phyloP scores from a whole-genome alignment of 2,113 vertebrate genomes.

The Podiceps cristatus region DNA sequence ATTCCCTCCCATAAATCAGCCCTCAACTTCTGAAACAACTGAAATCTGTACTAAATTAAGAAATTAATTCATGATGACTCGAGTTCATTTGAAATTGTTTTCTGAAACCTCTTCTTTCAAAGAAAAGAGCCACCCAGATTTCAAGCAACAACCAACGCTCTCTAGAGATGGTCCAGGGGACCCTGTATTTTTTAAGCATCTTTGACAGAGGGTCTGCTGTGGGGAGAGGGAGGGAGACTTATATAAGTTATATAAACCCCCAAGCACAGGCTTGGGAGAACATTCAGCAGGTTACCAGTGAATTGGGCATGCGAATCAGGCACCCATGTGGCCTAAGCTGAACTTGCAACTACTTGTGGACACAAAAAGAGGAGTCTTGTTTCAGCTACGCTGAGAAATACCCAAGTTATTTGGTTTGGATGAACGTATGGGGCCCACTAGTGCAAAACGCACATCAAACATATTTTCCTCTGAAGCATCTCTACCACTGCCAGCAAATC shows the following conservation, averaged over 20 bases:
- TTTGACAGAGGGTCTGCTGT: background rate
- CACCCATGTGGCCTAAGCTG: background rate
- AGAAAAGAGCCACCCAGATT: background rate
- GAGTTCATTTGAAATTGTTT: background rate
- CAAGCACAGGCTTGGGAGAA: background rate
- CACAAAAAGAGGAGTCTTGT: background rate
- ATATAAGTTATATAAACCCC: no score
- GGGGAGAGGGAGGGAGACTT: no score
- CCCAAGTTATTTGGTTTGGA: background rate
- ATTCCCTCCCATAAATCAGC: background rate
- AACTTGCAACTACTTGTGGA: background rate
- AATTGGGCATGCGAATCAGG: background rate
- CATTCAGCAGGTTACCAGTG: background rate
- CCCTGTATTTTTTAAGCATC: background rate
- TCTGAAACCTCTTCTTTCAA: background rate
- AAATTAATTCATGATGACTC: background rate
- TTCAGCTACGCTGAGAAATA: background rate
- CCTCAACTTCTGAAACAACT: background rate
- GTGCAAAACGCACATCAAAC: background rate
- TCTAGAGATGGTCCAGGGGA: background rate
- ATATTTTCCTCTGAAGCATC: background rate
- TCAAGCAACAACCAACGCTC: background rate
- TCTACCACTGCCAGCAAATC: background rate
- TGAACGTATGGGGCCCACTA: background rate
- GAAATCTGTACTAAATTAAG: conserved; percentile 15